A percentile compares a stretch with the other conserved stretches of the same genome.
These are phyloP conservation scores for Falco rusticolus DNA, from an alignment of 2,797 vertebrate species.

Conservation along the genomic window DNA sequence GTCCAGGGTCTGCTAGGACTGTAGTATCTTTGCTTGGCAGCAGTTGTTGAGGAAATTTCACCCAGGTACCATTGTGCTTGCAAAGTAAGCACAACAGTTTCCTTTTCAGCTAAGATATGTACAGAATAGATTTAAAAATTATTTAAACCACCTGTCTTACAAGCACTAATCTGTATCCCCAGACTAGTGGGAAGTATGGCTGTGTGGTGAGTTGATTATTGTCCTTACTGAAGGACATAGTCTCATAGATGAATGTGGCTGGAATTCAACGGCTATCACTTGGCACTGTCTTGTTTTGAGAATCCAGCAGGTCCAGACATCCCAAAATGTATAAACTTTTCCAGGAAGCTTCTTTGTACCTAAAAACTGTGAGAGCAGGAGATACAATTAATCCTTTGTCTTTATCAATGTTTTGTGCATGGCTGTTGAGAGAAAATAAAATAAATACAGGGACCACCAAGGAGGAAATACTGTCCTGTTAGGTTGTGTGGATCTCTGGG, in stretches of 20 bases:
- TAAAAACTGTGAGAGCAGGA: neutral
- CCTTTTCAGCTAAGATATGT: neutral
- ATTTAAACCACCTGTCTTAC: neutral
- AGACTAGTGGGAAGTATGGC: neutral
- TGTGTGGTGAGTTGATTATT: neutral
- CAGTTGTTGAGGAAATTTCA: neutral
- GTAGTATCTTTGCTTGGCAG: neutral
- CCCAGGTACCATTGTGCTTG: neutral
- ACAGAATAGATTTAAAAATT: neutral
- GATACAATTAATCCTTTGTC: neutral
- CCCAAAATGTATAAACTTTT: neutral
- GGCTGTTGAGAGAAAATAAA: constrained; percentile 1
- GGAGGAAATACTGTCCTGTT: neutral
- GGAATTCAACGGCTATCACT: neutral
- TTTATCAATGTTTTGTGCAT: neutral
- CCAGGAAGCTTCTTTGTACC: neutral
- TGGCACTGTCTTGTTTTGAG: neutral
- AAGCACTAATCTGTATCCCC: neutral
- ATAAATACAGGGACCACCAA: neutral
- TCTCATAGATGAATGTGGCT: neutral
- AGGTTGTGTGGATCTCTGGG: neutral
- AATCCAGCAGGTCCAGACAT: neutral
- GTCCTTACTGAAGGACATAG: neutral
- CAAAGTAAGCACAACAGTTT: neutral
- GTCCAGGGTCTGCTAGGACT: neutral